These are phyloP conservation scores for Andrena chrysosceles DNA, from an alignment of 2,888 invertebrate genomes.

Conservation along the genomic window DNA sequence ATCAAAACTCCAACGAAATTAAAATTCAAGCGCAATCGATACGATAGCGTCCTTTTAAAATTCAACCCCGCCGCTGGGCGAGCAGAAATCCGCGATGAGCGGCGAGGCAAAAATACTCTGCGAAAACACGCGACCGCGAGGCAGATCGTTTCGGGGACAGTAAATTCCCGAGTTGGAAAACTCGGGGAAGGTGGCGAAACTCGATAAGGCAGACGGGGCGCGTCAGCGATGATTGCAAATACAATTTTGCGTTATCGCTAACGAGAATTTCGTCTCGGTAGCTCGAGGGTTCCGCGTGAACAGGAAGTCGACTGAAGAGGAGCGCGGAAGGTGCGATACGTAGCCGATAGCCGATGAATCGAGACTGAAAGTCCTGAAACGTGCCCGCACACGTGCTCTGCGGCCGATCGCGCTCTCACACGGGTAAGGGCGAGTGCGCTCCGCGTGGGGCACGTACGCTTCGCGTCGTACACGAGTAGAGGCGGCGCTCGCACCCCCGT, in stretches of 20 bases:
- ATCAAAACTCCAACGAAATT: neutral
- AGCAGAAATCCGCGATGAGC: constrained; percentile 32
- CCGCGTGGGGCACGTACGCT: neutral
- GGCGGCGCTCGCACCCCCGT: constrained; percentile 69
- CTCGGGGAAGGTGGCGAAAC: constrained; percentile 20
- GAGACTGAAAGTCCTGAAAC: constrained; percentile 56
- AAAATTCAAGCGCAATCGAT: constrained; percentile 20
- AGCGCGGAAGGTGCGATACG: constrained; percentile 48
- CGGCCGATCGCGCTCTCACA: neutral
- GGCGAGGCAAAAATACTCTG: neutral
- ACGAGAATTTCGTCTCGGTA: constrained; percentile 64
- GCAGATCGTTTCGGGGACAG: constrained; percentile 11
- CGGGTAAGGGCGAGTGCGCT: neutral
- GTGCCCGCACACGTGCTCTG: neutral
- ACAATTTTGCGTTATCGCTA: constrained; percentile 68
- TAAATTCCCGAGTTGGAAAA: constrained; percentile 18
- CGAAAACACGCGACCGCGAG: constrained; percentile 1
- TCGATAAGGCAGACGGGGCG: constrained; percentile 47
- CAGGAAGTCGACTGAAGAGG: constrained; percentile 57
- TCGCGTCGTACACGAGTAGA: constrained; percentile 16
- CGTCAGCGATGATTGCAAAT: constrained; percentile 63
- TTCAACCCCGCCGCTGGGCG: constrained; percentile 5
- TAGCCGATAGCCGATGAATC: constrained; percentile 62
- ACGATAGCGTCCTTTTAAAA: constrained; percentile 32
- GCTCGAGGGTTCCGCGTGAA: constrained; percentile 38